These are phyloP conservation scores for Gonatopus flavifemur DNA, from an alignment of 1,140 invertebrate genomes.

Conservation along the genomic window DNA sequence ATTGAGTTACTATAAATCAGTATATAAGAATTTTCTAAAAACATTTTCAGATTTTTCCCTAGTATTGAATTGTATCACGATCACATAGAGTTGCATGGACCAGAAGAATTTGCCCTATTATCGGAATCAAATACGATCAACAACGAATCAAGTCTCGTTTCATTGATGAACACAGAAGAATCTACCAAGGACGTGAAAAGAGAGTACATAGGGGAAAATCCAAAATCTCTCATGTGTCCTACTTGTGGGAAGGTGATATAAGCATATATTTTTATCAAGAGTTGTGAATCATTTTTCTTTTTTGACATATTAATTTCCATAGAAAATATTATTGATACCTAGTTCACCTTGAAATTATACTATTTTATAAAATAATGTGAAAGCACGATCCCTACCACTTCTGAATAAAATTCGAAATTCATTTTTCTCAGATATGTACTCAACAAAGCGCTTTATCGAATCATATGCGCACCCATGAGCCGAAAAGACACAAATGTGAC, in stretches of 20 bases:
- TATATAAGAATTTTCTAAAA: no score
- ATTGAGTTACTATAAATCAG: no score
- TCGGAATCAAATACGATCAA: not conserved
- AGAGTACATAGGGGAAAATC: constrained; percentile 31
- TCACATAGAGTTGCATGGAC: constrained; percentile 40
- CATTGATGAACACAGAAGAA: constrained; percentile 9
- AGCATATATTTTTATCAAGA: not conserved
- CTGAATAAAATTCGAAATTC: no score
- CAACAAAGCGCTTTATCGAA: constrained; percentile 51
- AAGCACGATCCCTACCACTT: no score
- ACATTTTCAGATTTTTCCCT: constrained; percentile 39
- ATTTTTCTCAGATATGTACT: constrained; percentile 36
- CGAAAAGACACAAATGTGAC: constrained; percentile 46
- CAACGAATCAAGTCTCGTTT: constrained; percentile 5
- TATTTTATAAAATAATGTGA: no score
- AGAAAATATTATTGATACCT: not conserved
- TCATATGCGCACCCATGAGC: constrained; percentile 50
- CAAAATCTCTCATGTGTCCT: constrained; percentile 39
- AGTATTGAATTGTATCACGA: constrained; percentile 33
- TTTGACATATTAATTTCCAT: not conserved
- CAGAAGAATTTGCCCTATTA: not conserved
- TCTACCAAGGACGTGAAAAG: constrained; percentile 21
- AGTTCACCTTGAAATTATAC: no score
- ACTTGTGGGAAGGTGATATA: constrained; percentile 43
- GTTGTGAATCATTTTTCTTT: not conserved